Percentiles rank a stretch among this genome's conserved stretches.
Evolutionary conservation across 2,113 vertebrate genomes (phyloP).

Genomic region (Bujurquina vittata): DNA sequence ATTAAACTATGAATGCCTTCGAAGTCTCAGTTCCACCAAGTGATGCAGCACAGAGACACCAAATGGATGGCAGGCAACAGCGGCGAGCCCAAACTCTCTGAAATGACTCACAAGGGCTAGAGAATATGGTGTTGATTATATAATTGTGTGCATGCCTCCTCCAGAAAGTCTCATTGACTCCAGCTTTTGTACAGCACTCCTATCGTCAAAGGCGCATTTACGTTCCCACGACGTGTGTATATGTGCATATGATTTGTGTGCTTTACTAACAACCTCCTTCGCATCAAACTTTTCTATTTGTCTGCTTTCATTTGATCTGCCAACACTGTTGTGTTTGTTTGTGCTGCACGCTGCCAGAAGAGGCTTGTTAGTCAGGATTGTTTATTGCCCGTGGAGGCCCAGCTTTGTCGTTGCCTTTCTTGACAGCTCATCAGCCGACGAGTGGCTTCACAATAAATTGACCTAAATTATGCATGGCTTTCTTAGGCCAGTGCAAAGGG

Average conservation of each 20-base stretch:
- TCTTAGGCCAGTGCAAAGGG: constrained; percentile 12
- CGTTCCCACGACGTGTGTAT: constrained; percentile 19
- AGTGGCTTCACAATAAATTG: constrained; percentile 53
- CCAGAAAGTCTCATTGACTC: constrained; percentile 55
- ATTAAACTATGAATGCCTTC: constrained; percentile 62
- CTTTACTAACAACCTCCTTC: constrained; percentile 43
- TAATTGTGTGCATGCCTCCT: constrained; percentile 64
- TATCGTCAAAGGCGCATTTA: constrained; percentile 54
- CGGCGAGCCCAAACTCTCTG: constrained; percentile 43
- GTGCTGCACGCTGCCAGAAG: constrained; percentile 32
- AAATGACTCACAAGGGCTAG: constrained; percentile 41
- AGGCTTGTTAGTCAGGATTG: constrained; percentile 62
- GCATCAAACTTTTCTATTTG: constrained; percentile 55
- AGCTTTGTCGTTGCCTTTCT: constrained; percentile 36
- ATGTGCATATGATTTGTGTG: neutral
- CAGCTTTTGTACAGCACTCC: constrained; percentile 45
- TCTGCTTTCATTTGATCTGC: constrained; percentile 58
- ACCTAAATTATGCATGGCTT: constrained; percentile 59
- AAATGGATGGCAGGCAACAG: constrained; percentile 43
- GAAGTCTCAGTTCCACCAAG: constrained; percentile 46
- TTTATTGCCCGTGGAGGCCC: constrained; percentile 59
- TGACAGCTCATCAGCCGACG: constrained; percentile 56
- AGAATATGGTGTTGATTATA: constrained; percentile 70
- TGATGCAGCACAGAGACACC: constrained; percentile 23
- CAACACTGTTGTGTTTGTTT: constrained; percentile 52